A percentile compares a stretch with the other conserved stretches of the same genome.
phyloP scores from a whole-genome alignment of 2,888 invertebrate species.

The Tachystola acroxantha region DNA sequence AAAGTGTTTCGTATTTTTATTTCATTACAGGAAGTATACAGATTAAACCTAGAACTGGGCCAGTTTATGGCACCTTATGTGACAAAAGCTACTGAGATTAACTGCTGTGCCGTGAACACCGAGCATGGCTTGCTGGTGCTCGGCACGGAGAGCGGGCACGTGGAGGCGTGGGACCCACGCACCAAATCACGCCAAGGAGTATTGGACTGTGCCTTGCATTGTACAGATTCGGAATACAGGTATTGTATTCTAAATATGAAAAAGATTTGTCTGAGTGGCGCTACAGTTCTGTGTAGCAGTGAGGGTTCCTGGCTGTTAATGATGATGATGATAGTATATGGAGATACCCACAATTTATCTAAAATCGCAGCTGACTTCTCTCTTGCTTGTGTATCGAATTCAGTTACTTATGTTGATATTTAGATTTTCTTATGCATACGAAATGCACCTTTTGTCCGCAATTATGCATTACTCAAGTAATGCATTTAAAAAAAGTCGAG shows the following conservation, averaged over 20 bases:
- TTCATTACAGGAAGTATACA: constrained; percentile 91
- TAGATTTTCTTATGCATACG: no score
- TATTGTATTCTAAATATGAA: constrained; percentile 22
- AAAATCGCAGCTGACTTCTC: no score
- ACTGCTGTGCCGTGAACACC: constrained; percentile 91
- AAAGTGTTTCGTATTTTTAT: no score
- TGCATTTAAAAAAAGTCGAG: no score
- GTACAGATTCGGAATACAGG: constrained; percentile 73
- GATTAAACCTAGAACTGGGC: constrained; percentile 96
- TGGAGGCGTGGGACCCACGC: constrained; percentile 98
- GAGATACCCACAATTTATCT: no score
- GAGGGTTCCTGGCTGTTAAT: no score
- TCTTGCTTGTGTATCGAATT: no score
- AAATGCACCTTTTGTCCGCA: no score
- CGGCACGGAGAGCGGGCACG: constrained; percentile 93
- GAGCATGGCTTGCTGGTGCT: constrained; percentile 91
- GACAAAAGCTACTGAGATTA: constrained; percentile 86
- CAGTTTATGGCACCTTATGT: constrained; percentile 92
- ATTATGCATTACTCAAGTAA: no score
- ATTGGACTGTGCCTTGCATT: constrained; percentile 89
- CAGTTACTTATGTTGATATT: no score
- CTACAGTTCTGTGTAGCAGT: no score
- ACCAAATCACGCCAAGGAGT: constrained; percentile 85
- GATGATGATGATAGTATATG: no score
- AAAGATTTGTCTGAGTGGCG: neutral